Conservation (phyloP, 2,113 vertebrate species). For the Crocuta crocuta region DNA sequence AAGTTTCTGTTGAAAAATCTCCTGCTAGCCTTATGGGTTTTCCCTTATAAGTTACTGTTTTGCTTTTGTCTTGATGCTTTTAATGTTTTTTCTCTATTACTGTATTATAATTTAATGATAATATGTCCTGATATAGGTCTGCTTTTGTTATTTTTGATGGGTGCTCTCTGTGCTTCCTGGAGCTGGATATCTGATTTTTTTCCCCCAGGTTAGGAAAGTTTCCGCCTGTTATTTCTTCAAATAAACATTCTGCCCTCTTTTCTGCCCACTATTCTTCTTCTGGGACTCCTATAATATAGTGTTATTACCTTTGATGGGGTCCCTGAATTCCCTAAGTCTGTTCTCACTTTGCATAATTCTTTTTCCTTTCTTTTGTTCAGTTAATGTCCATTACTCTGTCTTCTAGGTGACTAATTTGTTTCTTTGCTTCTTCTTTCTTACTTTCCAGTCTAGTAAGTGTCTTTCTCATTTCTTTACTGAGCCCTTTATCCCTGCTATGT, state of each 20-base stretch:
- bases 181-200: not conserved
- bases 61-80: not conserved
- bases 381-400: not conserved
- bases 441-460: not conserved
- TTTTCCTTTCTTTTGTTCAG: not conserved
- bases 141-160: not conserved
- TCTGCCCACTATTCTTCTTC: not conserved
- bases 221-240: not conserved
- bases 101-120: not conserved
- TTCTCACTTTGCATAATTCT: not conserved
- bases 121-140: not conserved
- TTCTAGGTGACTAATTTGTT: not conserved
- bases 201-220: not conserved
- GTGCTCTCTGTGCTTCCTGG: not conserved
- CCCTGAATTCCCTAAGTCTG: not conserved
- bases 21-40: not conserved
- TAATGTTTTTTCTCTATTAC: not conserved
- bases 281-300: not conserved
- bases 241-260: not conserved
- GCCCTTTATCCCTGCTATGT: not conserved
- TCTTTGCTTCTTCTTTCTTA: not conserved
- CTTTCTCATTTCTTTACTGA: not conserved
- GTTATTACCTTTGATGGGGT: not conserved
- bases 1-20: not conserved
- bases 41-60: not conserved